A percentile compares a stretch with the other conserved stretches of the same genome.
Conservation (phyloP, 2,888 invertebrate species). For the Tromatobia lineatoria region DNA sequence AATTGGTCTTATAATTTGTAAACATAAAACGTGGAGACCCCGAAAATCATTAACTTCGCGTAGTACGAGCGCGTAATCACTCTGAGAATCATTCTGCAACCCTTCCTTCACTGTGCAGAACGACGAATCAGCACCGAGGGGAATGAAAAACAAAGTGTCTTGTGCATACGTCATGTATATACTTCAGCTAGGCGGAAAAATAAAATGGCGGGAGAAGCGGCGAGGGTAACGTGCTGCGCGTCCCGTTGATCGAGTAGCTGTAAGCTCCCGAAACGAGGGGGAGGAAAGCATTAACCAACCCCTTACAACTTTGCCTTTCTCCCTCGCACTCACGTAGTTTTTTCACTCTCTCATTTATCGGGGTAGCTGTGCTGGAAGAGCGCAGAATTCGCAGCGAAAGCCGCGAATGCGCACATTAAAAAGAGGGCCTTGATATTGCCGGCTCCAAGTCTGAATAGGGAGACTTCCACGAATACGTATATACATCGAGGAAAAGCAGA, state of each 20-base stretch:
- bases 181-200: slow-evolving; percentile 56
- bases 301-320: slow-evolving; percentile 69
- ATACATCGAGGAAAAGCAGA: slow-evolving; percentile 30
- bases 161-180: slow-evolving; percentile 2
- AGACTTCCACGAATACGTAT: slow-evolving; percentile 44
- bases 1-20: background rate
- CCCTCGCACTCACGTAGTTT: slow-evolving; percentile 35
- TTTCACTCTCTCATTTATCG: slow-evolving; percentile 65
- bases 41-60: slow-evolving; percentile 44
- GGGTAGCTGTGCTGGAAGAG: slow-evolving; percentile 58
- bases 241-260: slow-evolving; percentile 55
- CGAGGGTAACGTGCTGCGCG: slow-evolving; percentile 32
- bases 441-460: slow-evolving; percentile 62
- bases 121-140: background rate
- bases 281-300: slow-evolving; percentile 71
- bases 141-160: slow-evolving; percentile 40
- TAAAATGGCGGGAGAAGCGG: slow-evolving; percentile 70
- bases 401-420: slow-evolving; percentile 62
- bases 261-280: slow-evolving; percentile 64
- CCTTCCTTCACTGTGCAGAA: slow-evolving; percentile 9
- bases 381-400: slow-evolving; percentile 43
- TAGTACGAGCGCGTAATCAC: slow-evolving; percentile 29
- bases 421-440: slow-evolving; percentile 64
- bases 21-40: background rate
- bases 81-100: slow-evolving; percentile 26